Base-by-base conservation (phyloP, 1,140 invertebrate genomes). In the Neoseiulus cucumeris region DNA sequence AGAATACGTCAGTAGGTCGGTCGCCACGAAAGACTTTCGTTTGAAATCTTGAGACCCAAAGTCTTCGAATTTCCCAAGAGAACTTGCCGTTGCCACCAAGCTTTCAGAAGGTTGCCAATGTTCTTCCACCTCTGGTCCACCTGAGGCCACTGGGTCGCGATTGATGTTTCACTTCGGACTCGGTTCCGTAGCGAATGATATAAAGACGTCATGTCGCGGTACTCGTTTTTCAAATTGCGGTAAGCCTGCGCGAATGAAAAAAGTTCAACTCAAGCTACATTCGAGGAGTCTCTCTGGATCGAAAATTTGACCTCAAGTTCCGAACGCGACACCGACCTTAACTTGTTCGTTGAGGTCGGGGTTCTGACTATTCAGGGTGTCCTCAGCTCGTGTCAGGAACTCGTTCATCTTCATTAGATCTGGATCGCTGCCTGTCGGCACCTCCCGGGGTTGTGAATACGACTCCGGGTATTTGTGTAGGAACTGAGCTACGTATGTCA, bases 401-500 rank as follows among this genome's bases (percentile, higher is more conserved):
- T 42, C 39, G 7, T 42, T 42, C 39, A 65, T 42, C 29, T 64
- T 68, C 51, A n/a, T 51, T 42, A 29, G 65, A 25, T 66, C 66
- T 25, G 51, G 51, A 59, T 59, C 51, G 51, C 22, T 30, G 29
- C 65, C 33, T 33, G 29, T n/a, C 14, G 39, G 9, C 29, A 55
- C 17, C 41, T 66, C 65, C 30, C 51, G 25, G 14, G 66, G 71
- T 70, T 67, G 72, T 33, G 68, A 65, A 44, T 69, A 66, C 20
- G 68, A 72, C 67, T 76, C 74, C 20, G 77, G 76, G 76, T 92
- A 95, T 77, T 91, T 91, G 74, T 96, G 89, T 68, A 98, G 79
- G 77, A 98, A 98, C 79, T 98, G 92, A 42, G 95, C 92, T 44
- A 98, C 91, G 76, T 99, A 99, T 30, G 95, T 98, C 91, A 99